Conservation (phyloP, 2,113 vertebrate genomes). For the Nesogale talazaci region DNA sequence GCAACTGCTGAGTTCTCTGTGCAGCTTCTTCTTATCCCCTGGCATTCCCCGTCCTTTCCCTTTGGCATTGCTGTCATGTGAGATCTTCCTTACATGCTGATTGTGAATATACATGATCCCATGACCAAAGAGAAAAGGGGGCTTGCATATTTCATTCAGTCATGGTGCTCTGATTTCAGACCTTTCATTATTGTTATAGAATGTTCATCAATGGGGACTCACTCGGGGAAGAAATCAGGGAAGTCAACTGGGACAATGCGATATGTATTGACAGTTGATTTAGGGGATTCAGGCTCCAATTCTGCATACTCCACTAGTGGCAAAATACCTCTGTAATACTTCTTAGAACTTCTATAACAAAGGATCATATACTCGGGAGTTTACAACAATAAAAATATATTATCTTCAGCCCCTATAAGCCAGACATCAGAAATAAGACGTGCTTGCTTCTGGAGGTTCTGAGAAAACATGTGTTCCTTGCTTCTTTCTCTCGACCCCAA, state of each 20-base stretch:
- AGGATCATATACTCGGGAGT: no score
- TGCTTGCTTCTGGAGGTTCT: background rate
- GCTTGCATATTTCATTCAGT: background rate
- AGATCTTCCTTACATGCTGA: background rate
- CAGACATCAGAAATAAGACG: background rate
- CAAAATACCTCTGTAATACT: background rate
- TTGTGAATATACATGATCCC: background rate
- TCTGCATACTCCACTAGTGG: background rate
- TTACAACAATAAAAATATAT: background rate
- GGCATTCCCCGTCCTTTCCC: conserved; percentile 50
- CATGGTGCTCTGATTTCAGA: background rate
- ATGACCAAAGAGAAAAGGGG: background rate
- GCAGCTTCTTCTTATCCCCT: background rate
- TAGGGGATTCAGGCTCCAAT: background rate
- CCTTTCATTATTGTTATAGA: background rate
- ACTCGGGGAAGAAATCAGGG: background rate
- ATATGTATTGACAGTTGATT: background rate
- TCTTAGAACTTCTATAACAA: background rate
- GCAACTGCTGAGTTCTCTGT: background rate
- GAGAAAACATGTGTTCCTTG: background rate
- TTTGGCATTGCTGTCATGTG: background rate
- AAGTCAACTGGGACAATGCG: background rate
- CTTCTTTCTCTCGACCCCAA: background rate
- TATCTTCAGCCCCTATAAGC: background rate
- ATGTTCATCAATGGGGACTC: background rate